phyloP scores from a whole-genome alignment of 2,888 invertebrate genomes.

The Apotomis betuletana region DNA sequence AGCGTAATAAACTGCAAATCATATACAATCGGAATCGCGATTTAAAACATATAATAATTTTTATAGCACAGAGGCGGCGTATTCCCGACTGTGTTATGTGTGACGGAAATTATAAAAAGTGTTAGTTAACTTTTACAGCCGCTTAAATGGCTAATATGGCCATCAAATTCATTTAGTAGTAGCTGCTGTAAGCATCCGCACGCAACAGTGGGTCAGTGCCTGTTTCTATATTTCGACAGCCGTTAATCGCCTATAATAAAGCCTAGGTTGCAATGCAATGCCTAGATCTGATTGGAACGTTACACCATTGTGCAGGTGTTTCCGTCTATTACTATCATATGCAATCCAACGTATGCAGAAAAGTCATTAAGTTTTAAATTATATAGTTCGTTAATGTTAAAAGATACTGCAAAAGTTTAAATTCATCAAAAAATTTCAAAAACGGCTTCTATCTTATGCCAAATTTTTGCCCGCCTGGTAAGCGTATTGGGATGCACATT shows the following conservation, averaged over 20 bases:
- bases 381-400: too few relatives aligned
- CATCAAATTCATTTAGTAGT: conserved; percentile 1
- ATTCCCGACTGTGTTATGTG: too few relatives aligned
- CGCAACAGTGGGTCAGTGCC: conserved; percentile 21
- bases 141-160: background rate
- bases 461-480: too few relatives aligned
- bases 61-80: too few relatives aligned
- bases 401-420: too few relatives aligned
- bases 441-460: too few relatives aligned
- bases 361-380: background rate
- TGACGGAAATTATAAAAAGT: background rate
- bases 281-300: conserved; percentile 21
- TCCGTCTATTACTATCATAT: background rate
- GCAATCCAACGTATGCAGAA: background rate
- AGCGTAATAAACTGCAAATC: too few relatives aligned
- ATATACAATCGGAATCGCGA: too few relatives aligned
- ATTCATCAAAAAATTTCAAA: too few relatives aligned
- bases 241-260: conserved; percentile 37
- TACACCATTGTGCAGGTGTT: conserved; percentile 9
- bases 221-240: conserved; percentile 36
- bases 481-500: too few relatives aligned
- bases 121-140: background rate
- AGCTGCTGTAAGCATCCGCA: conserved; percentile 6
- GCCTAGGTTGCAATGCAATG: conserved; percentile 26
- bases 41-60: too few relatives aligned